These are phyloP conservation scores for Mechanitis mazaeus DNA, from an alignment of 2,888 invertebrate genomes.

Conservation along the genomic window DNA sequence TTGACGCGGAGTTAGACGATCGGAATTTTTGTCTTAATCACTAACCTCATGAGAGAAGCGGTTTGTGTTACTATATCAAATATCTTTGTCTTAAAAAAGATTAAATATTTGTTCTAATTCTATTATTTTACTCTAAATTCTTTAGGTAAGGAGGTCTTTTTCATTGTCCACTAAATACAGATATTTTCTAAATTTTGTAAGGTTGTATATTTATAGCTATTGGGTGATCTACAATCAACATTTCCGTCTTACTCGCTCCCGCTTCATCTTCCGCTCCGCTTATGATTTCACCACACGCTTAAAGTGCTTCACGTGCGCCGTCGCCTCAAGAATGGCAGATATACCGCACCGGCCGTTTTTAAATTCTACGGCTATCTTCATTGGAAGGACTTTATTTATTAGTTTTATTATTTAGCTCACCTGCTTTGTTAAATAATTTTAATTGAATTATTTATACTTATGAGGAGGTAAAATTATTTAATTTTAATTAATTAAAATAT, in stretches of 20 bases:
- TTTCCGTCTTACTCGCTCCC: conserved; percentile 4
- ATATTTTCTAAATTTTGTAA: too few relatives aligned
- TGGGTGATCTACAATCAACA: not conserved
- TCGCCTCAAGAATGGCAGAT: conserved; percentile 56
- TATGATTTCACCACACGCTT: conserved; percentile 20
- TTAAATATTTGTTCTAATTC: too few relatives aligned
- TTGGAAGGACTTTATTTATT: conserved; percentile 56
- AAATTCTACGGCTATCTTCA: conserved; percentile 58
- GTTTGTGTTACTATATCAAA: too few relatives aligned
- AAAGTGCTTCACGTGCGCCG: conserved; percentile 52
- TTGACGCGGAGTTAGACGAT: conserved; percentile 52
- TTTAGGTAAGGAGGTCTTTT: too few relatives aligned
- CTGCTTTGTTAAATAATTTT: conserved; percentile 15
- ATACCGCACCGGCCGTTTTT: conserved; percentile 54
- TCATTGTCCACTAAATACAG: too few relatives aligned
- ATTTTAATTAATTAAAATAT: too few relatives aligned
- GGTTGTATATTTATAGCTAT: too few relatives aligned
- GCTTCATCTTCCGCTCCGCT: conserved; percentile 32
- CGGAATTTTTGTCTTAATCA: conserved; percentile 52
- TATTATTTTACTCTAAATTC: too few relatives aligned
- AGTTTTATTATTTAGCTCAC: conserved; percentile 44
- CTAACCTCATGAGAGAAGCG: conserved; percentile 34
- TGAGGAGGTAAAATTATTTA: not conserved
- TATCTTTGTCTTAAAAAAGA: too few relatives aligned
- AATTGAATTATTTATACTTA: not conserved